Conservation (phyloP, 2,113 vertebrate genomes). For the Brachyhypopomus gauderio region DNA sequence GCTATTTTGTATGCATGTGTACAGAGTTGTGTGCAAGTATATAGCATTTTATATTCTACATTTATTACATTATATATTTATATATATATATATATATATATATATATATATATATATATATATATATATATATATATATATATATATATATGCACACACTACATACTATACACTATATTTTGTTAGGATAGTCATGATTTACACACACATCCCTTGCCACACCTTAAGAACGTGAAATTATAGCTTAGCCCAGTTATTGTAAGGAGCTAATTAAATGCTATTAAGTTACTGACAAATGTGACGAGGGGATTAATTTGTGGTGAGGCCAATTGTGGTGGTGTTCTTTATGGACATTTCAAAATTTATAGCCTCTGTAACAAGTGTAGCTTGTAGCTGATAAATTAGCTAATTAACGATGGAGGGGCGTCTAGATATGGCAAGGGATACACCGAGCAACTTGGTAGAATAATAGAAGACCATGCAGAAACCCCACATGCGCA, state of each 20-base stretch:
- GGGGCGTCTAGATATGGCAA: constrained; percentile 56
- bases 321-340: too few relatives aligned
- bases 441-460: constrained; percentile 63
- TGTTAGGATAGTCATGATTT: constrained; percentile 64
- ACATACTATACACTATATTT: constrained; percentile 54
- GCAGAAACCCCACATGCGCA: constrained; percentile 63
- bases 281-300: not conserved
- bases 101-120: constrained; percentile 55
- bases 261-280: not conserved
- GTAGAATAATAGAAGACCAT: constrained; percentile 71
- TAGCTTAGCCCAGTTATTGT: not conserved
- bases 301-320: not conserved
- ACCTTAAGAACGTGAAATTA: constrained; percentile 39
- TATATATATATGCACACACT: constrained; percentile 45
- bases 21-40: constrained; percentile 65
- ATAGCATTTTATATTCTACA: constrained; percentile 8
- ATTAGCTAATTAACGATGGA: not conserved
- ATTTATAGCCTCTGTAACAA: not conserved
- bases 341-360: not conserved
- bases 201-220: constrained; percentile 65
- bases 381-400: not conserved
- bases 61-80: constrained; percentile 49
- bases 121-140: constrained; percentile 56
- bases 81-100: constrained; percentile 56
- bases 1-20: constrained; percentile 75